Conservation (phyloP, 2,113 vertebrate species). For the Solea solea region DNA sequence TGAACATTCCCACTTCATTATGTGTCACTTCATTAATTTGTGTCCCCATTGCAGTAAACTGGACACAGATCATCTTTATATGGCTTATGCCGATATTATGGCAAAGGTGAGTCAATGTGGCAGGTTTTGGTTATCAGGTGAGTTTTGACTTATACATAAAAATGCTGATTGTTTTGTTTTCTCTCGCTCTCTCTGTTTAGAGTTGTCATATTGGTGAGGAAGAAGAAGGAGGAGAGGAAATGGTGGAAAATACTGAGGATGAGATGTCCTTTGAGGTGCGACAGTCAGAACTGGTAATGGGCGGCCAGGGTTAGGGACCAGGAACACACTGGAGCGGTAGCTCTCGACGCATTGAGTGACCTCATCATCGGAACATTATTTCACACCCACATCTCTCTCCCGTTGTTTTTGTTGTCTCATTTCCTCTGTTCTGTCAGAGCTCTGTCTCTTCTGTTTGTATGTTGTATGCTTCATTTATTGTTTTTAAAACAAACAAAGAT, state of each 20-base stretch:
- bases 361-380: constrained; percentile 74
- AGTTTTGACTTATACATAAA: not conserved
- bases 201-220: constrained; percentile 91
- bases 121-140: not conserved
- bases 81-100: constrained; percentile 86
- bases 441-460: constrained; percentile 30
- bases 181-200: constrained; percentile 64
- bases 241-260: constrained; percentile 80
- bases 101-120: constrained; percentile 76
- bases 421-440: constrained; percentile 31
- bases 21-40: constrained; percentile 21
- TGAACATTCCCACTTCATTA: not conserved
- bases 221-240: constrained; percentile 83
- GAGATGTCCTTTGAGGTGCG: constrained; percentile 92
- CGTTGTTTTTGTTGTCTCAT: constrained; percentile 26
- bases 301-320: constrained; percentile 79
- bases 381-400: constrained; percentile 48
- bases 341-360: constrained; percentile 79
- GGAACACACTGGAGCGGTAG: constrained; percentile 83
- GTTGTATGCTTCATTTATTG: constrained; percentile 37
- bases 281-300: constrained; percentile 84
- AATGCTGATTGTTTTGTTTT: not conserved
- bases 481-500: constrained; percentile 37
- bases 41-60: constrained; percentile 77
- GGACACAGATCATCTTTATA: constrained; percentile 84